These are phyloP conservation scores for Heterohyrax brucei DNA, from an alignment of 2,797 vertebrate species.

Conservation along the genomic window DNA sequence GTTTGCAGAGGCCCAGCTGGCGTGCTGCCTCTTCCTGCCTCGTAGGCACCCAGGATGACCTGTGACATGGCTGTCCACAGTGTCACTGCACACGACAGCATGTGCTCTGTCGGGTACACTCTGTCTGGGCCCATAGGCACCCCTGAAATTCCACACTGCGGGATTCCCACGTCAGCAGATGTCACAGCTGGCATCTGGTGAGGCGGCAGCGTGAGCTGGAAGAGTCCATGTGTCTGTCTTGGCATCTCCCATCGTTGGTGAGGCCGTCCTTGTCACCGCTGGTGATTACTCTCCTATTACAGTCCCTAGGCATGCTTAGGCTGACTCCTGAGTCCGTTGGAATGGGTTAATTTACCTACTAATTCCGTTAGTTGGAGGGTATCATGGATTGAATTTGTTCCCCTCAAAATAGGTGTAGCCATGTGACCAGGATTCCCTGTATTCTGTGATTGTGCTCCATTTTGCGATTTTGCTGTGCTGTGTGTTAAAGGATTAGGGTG, in stretches of 20 bases:
- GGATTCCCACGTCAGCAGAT: background rate
- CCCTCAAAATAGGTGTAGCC: too few relatives aligned
- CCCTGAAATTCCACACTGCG: background rate
- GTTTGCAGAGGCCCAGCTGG: accelerated
- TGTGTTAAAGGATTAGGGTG: too few relatives aligned
- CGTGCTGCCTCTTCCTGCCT: accelerated
- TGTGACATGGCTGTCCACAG: accelerated
- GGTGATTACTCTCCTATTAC: conserved; percentile 63
- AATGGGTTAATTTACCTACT: conserved; percentile 61
- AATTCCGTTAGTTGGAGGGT: background rate
- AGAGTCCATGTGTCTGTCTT: conserved; percentile 47
- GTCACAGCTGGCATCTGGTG: background rate
- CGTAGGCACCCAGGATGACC: background rate
- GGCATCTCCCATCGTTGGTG: background rate
- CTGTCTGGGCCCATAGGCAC: too few relatives aligned
- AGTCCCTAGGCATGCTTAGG: conserved; percentile 58
- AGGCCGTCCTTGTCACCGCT: background rate
- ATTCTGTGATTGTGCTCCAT: too few relatives aligned
- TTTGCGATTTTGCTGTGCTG: too few relatives aligned
- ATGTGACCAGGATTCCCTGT: too few relatives aligned
- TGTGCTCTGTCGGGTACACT: accelerated
- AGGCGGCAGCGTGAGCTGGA: background rate
- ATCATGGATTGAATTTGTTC: background rate
- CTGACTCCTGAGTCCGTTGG: conserved; percentile 70
- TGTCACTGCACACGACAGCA: accelerated